Base-by-base conservation (phyloP, 2,888 invertebrate species). In the Scrobipalpa costella region DNA sequence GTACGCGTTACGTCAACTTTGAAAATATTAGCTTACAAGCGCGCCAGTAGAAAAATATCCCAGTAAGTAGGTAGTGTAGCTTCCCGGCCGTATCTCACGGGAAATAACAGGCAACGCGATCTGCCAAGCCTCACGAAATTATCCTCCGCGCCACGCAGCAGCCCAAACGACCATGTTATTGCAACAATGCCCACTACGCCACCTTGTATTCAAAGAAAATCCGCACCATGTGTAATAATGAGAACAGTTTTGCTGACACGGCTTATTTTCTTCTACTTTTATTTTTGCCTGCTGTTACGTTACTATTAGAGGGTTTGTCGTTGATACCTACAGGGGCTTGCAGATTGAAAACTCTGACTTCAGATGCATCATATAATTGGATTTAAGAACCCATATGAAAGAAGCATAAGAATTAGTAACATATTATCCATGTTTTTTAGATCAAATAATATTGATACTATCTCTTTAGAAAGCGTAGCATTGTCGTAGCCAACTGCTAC, bases 81-180 rank as follows among this genome's bases (percentile, higher is more conserved):
- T 78, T 75, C 71, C 72, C 73, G 75, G 73, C 74, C 70, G 65
- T 59, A 67, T 64, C 79, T 70, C 78, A 11, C 40, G 81, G 78
- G 77, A 80, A 80, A 78, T 79, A 77, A 79, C 72, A 69, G 64
- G 66, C 66, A 67, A 66, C 70, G 65, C 65, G 70, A 73, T 71
- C 71, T 70, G 69, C 67, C 71, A 74, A 72, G 72, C 71, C 71
- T 70, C 63, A 69, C 67, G 70, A 74, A 73, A 76, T 76, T 75
- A 75, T 75, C 72, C 73, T 70, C 21, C 67, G 66, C 66, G 70
- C 66, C 67, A 68, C 60, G 68, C 65, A 64, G 65, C 44, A 57
- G 61, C 60, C 57, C 52, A 63, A 62, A 68, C 65, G 62, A 63
- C 63, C 49, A 55, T 33, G 67, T 65, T 68, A 68, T 57, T 61